Conservation (phyloP, 2,113 vertebrate genomes). For the Callaeas wilsoni region DNA sequence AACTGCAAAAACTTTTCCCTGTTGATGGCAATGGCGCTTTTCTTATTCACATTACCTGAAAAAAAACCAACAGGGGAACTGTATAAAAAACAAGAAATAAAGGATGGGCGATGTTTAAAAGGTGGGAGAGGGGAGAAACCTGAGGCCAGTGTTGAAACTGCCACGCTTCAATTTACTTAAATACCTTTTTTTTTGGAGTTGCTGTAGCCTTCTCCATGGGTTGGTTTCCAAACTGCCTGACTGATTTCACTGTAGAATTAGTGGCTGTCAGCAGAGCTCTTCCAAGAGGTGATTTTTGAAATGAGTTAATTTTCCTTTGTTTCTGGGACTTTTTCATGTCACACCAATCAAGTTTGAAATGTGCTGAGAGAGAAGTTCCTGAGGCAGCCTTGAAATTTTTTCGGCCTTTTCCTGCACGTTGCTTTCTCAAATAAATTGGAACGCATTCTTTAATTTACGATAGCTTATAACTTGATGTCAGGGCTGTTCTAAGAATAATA, state of each 20-base stretch:
- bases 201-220: background rate
- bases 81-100: background rate
- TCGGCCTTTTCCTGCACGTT: background rate
- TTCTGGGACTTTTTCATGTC: background rate
- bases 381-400: background rate
- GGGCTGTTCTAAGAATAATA: conserved; percentile 44
- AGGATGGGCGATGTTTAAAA: background rate
- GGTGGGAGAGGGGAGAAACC: background rate
- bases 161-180: background rate
- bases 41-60: background rate
- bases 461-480: conserved; percentile 1
- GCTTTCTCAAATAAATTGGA: background rate
- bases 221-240: background rate
- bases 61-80: background rate
- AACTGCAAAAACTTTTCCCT: background rate
- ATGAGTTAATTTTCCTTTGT: background rate
- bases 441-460: background rate
- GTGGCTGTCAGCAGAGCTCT: background rate
- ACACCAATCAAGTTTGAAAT: background rate
- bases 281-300: background rate
- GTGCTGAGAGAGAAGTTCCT: background rate
- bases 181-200: background rate
- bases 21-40: background rate
- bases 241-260: background rate
- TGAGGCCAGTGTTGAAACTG: background rate